phyloP scores from a whole-genome alignment of 2,888 invertebrate genomes.

The Antheraea yamamai region DNA sequence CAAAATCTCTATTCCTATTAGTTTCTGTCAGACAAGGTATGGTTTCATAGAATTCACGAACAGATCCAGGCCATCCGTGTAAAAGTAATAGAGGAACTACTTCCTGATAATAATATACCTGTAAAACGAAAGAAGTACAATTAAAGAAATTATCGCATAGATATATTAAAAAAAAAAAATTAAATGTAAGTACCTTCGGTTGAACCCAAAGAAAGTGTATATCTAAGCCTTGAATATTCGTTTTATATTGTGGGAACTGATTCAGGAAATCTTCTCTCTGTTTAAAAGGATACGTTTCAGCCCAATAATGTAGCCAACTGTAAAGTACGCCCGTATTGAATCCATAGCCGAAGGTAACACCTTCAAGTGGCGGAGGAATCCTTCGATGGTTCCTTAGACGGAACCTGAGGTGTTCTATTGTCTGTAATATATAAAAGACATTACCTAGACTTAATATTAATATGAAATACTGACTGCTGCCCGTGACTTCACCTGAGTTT shows the following conservation, averaged over 20 bases:
- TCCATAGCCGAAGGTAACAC: conserved; percentile 89
- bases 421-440: conserved; percentile 41
- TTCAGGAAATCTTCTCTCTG: conserved; percentile 86
- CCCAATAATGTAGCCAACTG: conserved; percentile 88
- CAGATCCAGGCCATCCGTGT: conserved; percentile 90
- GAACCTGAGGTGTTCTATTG: conserved; percentile 53
- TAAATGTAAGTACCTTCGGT: conserved; percentile 55
- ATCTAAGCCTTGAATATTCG: conserved; percentile 87
- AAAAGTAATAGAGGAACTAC: conserved; percentile 75
- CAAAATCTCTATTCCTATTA: conserved; percentile 28
- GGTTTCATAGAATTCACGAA: conserved; percentile 85
- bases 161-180: neutral
- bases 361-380: conserved; percentile 83
- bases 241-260: conserved; percentile 87
- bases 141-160: neutral
- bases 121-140: neutral
- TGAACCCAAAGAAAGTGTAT: conserved; percentile 86
- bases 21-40: conserved; percentile 30
- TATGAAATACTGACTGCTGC: neutral
- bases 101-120: conserved; percentile 45
- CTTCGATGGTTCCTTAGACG: conserved; percentile 54
- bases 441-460: neutral
- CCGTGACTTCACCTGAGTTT: too few species aligned
- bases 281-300: conserved; percentile 84
- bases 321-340: conserved; percentile 86